Percentiles rank a stretch among this genome's conserved stretches.
Evolutionary conservation across 2,888 invertebrate genomes (phyloP).

Genomic region (Philonicus albiceps): DNA sequence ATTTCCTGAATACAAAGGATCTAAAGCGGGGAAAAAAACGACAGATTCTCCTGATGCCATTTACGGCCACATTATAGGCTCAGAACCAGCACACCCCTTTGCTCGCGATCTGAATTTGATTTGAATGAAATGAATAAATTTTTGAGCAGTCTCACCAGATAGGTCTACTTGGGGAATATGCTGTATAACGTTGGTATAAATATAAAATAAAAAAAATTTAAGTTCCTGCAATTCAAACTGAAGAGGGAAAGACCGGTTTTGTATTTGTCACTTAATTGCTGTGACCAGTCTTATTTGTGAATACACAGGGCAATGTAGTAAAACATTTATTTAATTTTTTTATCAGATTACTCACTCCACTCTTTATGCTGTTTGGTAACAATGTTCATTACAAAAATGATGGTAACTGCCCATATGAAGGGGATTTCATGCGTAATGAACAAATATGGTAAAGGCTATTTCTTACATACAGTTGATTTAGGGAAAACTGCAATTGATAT

Average conservation of each 20-base stretch:
- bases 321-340: background rate
- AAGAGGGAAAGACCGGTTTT: background rate
- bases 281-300: background rate
- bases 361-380: background rate
- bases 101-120: background rate
- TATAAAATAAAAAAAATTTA: background rate
- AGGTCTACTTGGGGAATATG: background rate
- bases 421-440: background rate
- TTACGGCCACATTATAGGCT: background rate
- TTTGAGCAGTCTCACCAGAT: background rate
- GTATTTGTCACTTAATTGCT: background rate
- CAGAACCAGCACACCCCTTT: background rate
- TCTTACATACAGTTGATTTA: background rate
- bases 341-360: background rate
- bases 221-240: background rate
- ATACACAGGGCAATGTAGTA: background rate
- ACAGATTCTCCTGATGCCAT: background rate
- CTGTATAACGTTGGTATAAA: background rate
- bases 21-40: background rate
- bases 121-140: slow-evolving; percentile 24
- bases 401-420: background rate
- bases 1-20: slow-evolving; percentile 20
- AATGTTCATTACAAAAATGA: background rate
- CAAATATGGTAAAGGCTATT: background rate
- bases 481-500: no score